phyloP scores from a whole-genome alignment of 1,140 invertebrate species.

The Eufriesea mexicana region DNA sequence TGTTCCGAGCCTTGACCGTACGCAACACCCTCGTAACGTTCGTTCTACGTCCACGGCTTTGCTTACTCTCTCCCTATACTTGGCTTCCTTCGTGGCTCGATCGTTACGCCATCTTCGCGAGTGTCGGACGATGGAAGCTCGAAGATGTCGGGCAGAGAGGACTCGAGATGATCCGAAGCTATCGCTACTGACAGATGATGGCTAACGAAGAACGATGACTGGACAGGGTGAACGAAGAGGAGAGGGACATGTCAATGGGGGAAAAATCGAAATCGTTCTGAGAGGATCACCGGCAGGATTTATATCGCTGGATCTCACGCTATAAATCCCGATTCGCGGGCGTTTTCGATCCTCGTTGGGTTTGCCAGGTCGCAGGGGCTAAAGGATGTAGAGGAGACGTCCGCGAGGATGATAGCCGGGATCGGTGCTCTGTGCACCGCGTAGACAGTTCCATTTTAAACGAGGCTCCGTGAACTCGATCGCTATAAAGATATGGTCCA shows the following conservation, averaged over 20 bases:
- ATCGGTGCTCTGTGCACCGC: not conserved
- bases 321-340: not conserved
- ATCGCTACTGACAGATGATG: no score
- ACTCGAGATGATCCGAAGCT: no score
- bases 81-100: no score
- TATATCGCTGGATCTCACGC: not conserved
- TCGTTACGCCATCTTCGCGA: no score
- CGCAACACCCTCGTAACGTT: not conserved
- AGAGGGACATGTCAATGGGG: not conserved
- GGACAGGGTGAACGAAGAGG: no score
- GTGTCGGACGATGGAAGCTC: no score
- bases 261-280: not conserved
- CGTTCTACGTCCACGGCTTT: not conserved
- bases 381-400: not conserved
- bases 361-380: not conserved
- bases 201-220: no score
- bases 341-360: not conserved
- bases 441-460: slow-evolving; percentile 39
- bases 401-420: not conserved
- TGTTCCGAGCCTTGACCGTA: slow-evolving; percentile 17
- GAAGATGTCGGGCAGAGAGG: no score
- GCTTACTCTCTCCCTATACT: not conserved
- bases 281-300: not conserved
- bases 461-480: slow-evolving; percentile 30
- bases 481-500: slow-evolving; percentile 28